A percentile compares a stretch with the other conserved stretches of the same genome.
These are phyloP conservation scores for Oscheius sp. DNA, from an alignment of 2,888 invertebrate species.

Conservation along the genomic window DNA sequence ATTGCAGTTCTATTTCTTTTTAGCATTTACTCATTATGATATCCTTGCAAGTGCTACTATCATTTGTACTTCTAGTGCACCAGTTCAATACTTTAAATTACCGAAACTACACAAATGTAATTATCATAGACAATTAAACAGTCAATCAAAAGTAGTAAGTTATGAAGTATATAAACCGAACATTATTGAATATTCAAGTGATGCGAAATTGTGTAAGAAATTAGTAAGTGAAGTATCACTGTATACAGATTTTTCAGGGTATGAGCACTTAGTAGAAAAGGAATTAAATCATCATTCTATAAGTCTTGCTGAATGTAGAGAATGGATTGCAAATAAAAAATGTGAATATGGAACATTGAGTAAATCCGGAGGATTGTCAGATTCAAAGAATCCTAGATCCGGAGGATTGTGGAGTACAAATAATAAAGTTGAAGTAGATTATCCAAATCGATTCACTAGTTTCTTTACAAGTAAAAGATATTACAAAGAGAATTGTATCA, in stretches of 20 bases:
- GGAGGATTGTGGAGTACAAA: neutral
- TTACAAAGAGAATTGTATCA: too few species aligned
- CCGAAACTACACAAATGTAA: slow-evolving; percentile 41
- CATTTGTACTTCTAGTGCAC: slow-evolving; percentile 34
- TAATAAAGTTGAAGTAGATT: neutral
- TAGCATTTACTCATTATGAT: slow-evolving; percentile 33
- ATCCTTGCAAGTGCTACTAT: slow-evolving; percentile 20
- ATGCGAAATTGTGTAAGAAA: neutral
- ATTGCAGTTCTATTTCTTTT: slow-evolving; percentile 37
- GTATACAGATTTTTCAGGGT: too few species aligned
- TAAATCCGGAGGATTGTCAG: neutral
- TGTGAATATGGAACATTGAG: neutral
- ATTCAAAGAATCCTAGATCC: neutral
- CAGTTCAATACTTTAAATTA: slow-evolving; percentile 42
- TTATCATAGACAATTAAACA: slow-evolving; percentile 34
- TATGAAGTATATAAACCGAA: slow-evolving; percentile 48
- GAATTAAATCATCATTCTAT: too few species aligned
- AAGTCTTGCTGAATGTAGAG: too few species aligned
- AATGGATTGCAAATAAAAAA: slow-evolving; percentile 28
- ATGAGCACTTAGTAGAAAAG: too few species aligned
- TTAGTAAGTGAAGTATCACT: too few species aligned
- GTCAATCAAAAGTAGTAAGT: slow-evolving; percentile 35
- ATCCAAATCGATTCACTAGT: too few species aligned
- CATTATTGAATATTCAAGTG: slow-evolving; percentile 13
- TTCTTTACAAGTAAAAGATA: too few species aligned